Percentiles rank a stretch among this genome's conserved stretches.
phyloP scores from a whole-genome alignment of 2,113 vertebrate genomes.

The Dissostichus mawsoni region DNA sequence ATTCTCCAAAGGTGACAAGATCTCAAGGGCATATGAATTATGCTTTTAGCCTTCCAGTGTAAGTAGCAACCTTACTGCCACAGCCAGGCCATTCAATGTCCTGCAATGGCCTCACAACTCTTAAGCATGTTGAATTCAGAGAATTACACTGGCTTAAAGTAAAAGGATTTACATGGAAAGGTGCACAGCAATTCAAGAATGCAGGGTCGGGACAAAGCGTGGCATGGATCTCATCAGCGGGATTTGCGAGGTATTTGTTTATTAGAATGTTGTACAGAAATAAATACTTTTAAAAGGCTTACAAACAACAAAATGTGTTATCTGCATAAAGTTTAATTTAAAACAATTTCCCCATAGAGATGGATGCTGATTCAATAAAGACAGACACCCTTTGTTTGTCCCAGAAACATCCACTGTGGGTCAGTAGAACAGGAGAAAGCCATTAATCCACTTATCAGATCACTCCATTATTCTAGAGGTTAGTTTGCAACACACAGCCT shows the following conservation, averaged over 20 bases:
- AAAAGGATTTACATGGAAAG: constrained; percentile 67
- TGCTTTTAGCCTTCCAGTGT: constrained; percentile 20
- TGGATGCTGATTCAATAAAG: constrained; percentile 5
- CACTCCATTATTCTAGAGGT: constrained; percentile 65
- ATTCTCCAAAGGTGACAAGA: constrained; percentile 45
- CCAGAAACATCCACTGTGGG: constrained; percentile 21
- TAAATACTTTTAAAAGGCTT: not conserved
- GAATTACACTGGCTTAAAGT: constrained; percentile 74
- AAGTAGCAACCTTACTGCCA: constrained; percentile 17
- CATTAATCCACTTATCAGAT: constrained; percentile 75
- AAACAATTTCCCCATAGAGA: not conserved
- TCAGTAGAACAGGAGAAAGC: constrained; percentile 54
- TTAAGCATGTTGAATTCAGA: constrained; percentile 51
- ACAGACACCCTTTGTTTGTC: constrained; percentile 7
- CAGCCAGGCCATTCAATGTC: constrained; percentile 26
- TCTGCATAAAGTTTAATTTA: too few species aligned
- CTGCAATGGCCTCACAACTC: constrained; percentile 17
- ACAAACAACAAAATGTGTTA: not conserved
- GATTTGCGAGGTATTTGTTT: not conserved
- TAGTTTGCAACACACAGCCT: constrained; percentile 18
- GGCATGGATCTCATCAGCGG: not conserved
- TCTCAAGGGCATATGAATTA: constrained; percentile 41
- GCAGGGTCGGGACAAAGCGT: constrained; percentile 5
- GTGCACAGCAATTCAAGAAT: constrained; percentile 21
- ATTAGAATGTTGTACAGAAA: not conserved